Evolutionary conservation across 2,797 vertebrate genomes (phyloP).

Genomic region (Anguilla pacifica): DNA sequence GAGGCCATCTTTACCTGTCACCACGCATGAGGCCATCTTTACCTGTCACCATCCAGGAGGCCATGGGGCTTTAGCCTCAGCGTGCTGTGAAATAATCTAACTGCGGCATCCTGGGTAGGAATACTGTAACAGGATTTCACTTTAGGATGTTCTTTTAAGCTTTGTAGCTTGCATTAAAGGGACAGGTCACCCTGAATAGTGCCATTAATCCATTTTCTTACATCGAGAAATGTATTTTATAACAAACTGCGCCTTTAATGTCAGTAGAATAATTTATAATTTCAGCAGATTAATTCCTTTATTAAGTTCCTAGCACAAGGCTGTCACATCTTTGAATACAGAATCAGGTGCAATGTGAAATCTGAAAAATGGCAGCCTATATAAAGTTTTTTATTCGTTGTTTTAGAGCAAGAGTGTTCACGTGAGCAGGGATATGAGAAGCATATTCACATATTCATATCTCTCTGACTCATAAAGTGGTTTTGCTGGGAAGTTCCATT

Average conservation of each 20-base stretch:
- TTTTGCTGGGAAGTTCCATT: neutral
- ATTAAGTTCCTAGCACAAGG: neutral
- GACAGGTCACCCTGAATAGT: neutral
- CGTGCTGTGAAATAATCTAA: neutral
- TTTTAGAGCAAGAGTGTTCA: neutral
- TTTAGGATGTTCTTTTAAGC: neutral
- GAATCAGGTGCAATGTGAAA: neutral
- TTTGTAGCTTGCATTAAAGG: neutral
- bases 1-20: no score
- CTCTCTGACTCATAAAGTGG: neutral
- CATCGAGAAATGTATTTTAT: neutral
- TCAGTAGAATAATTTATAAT: neutral
- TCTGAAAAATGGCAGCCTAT: neutral
- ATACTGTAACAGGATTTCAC: neutral
- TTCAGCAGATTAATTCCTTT: no score
- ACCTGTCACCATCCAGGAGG: neutral
- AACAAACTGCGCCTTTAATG: neutral
- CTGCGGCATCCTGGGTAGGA: neutral
- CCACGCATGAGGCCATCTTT: no score
- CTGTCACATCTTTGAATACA: neutral
- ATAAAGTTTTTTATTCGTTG: neutral
- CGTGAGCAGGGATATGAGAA: neutral
- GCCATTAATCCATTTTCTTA: neutral
- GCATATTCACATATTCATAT: neutral
- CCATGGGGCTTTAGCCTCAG: neutral